Evolutionary conservation across 2,113 vertebrate species (phyloP), one percentile per base, ranked within the genome.

Genomic region (Mobula birostris): DNA sequence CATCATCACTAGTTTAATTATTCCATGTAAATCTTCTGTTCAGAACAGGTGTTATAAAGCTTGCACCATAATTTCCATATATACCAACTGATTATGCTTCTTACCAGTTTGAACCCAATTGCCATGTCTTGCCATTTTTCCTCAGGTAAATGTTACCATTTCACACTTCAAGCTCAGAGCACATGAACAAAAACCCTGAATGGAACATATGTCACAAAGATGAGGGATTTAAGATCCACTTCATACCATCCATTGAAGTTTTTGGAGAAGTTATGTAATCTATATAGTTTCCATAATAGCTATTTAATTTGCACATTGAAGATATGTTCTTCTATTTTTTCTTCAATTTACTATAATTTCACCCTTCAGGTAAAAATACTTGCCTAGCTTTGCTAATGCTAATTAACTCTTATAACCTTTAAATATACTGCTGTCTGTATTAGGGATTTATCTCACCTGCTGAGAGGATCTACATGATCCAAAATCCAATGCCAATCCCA

Each of bases 371-470:
- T 83, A 58, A 58, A 56, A 58, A 83, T 83, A 82, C 32, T 58
- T 83, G 40, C 79, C 15, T 7, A 82, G 36, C 40, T 40, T 83
- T 56, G 80, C 48, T 3, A 11, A 58, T 58, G 7, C 24, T 29
- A 29, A 27, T 85, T 61, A 85, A 85, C 9, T 29, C 11, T 29
- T 58, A 85, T 61, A 58, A 85, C 61, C 56, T 48, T 93, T 56
- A 48, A 40, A 92, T 21, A 40, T 32, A 56, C 24, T n/a, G 6
- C 40, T 40, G 27, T 19, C 68, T 40, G 27, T 27, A 4, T 72
- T 72, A 48, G 32, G 68, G 72, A 32, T 88, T 88, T 15, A 70
- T 74, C 91, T 93, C 68, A 93, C 68, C 91, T 93, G 91, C 40
- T 74, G 70, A 56, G 48, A 93, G 24, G 12, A 93, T 93, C 68